phyloP scores from a whole-genome alignment of 2,113 vertebrate genomes.

The Coracopsis vasa region DNA sequence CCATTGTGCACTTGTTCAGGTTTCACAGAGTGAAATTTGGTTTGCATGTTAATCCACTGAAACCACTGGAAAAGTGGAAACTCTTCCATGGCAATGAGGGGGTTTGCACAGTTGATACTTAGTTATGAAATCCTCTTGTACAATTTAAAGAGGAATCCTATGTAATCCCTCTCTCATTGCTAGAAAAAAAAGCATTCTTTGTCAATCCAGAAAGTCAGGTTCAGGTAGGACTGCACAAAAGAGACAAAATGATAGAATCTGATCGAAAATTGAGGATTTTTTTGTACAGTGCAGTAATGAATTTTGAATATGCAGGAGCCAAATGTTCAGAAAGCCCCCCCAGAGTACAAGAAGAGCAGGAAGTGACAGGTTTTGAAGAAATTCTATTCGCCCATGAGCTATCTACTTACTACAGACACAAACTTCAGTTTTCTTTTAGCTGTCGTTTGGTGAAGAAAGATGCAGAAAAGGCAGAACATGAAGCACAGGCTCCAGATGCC shows the following conservation, averaged over 20 bases:
- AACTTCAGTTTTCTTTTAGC: constrained; percentile 72
- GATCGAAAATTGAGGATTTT: background rate
- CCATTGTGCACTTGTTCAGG: background rate
- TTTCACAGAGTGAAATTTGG: background rate
- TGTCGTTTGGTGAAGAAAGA: background rate
- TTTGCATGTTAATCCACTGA: background rate
- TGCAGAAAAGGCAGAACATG: constrained; percentile 45
- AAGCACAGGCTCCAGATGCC: constrained; percentile 44
- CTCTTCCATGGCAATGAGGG: background rate
- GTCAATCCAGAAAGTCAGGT: background rate
- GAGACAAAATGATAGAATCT: background rate
- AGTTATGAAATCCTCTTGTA: background rate
- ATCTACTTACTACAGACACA: constrained; percentile 66
- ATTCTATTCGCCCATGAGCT: background rate
- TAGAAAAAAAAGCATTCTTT: background rate
- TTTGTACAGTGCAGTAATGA: background rate
- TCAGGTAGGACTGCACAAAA: background rate
- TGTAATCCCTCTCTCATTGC: background rate
- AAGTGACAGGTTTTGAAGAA: background rate
- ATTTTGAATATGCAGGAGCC: background rate
- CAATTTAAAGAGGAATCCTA: background rate
- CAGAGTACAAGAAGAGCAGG: background rate
- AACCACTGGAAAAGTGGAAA: background rate
- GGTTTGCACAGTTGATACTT: background rate
- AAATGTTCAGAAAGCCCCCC: background rate